These are phyloP conservation scores for Branchellion lobata DNA, from an alignment of 2,888 invertebrate genomes.

Conservation along the genomic window DNA sequence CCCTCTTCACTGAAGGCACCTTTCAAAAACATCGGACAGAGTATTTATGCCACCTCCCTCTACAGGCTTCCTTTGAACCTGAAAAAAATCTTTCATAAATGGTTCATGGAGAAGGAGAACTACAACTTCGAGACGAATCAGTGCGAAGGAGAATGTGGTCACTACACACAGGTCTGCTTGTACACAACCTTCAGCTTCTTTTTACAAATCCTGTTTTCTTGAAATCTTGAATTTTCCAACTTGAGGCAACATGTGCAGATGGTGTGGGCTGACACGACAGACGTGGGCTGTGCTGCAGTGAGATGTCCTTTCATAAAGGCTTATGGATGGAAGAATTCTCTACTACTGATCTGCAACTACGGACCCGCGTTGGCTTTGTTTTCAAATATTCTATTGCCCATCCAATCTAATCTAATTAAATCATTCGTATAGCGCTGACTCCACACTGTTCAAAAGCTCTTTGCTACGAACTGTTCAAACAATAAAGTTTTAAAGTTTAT, in stretches of 20 bases:
- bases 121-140: neutral
- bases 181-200: no score
- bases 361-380: constrained; percentile 4
- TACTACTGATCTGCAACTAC: neutral
- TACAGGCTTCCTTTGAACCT: neutral
- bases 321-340: neutral
- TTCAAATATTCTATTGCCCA: no score
- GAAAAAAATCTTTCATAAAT: neutral
- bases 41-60: neutral
- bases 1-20: neutral
- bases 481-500: no score
- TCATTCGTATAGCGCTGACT: no score
- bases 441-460: no score
- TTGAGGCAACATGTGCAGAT: no score
- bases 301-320: neutral
- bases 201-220: no score
- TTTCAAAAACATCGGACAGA: neutral
- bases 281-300: neutral
- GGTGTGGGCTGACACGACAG: neutral
- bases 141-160: neutral
- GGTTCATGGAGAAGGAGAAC: neutral
- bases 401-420: no score
- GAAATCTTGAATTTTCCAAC: no score
- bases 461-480: no score
- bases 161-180: constrained; percentile 12